Evolutionary conservation across 2,888 invertebrate genomes (phyloP).

Genomic region (Phlogophora meticulosa): DNA sequence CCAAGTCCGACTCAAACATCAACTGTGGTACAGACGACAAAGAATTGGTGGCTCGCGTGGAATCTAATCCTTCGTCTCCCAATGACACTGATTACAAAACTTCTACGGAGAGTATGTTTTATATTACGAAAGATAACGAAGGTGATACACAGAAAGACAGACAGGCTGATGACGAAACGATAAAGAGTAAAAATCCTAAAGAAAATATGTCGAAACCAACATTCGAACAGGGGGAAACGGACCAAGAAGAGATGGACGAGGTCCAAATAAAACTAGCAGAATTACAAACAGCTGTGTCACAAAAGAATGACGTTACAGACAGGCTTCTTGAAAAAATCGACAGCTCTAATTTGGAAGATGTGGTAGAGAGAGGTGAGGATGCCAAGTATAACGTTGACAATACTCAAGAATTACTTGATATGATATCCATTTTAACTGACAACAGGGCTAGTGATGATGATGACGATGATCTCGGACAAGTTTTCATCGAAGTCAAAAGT

Average conservation of each 20-base stretch:
- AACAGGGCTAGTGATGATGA: slow-evolving; percentile 54
- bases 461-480: slow-evolving; percentile 23
- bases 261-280: slow-evolving; percentile 60
- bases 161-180: slow-evolving; percentile 26
- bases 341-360: slow-evolving; percentile 56
- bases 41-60: slow-evolving; percentile 43
- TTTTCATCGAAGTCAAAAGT: slow-evolving; percentile 30
- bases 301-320: slow-evolving; percentile 46
- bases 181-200: background rate
- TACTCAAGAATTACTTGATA: slow-evolving; percentile 80
- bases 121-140: slow-evolving; percentile 70
- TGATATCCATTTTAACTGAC: slow-evolving; percentile 81
- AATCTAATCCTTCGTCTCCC: slow-evolving; percentile 41
- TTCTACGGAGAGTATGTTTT: slow-evolving; percentile 71
- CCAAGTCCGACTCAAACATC: slow-evolving; percentile 73
- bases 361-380: slow-evolving; percentile 45
- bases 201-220: slow-evolving; percentile 39
- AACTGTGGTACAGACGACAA: slow-evolving; percentile 61
- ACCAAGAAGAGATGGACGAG: slow-evolving; percentile 32
- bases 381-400: slow-evolving; percentile 72
- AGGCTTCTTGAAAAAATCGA: slow-evolving; percentile 64
- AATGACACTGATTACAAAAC: slow-evolving; percentile 4
- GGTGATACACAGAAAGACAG: slow-evolving; percentile 57
- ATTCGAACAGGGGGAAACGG: slow-evolving; percentile 49
- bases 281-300: slow-evolving; percentile 50